Evolutionary conservation across 2,797 vertebrate genomes (phyloP).

Genomic region (Podarcis siculus): DNA sequence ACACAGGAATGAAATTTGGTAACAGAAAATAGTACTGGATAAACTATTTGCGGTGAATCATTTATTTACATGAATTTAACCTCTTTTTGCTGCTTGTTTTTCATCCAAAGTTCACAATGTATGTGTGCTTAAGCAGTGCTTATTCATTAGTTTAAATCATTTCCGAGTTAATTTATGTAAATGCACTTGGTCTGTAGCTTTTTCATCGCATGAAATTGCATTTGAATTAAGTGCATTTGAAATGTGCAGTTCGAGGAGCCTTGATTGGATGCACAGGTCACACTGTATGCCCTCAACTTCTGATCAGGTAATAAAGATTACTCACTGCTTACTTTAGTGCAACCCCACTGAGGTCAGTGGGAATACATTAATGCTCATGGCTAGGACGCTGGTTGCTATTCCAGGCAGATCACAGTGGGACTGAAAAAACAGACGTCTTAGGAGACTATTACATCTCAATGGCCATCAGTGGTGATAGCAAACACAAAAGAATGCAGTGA

Average conservation of each 20-base stretch:
- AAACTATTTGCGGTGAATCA: conserved; percentile 27
- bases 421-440: neutral
- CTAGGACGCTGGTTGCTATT: neutral
- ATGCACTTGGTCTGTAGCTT: conserved; percentile 41
- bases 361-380: neutral
- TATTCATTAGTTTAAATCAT: conserved; percentile 40
- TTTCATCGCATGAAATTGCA: conserved; percentile 34
- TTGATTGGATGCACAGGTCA: conserved; percentile 33
- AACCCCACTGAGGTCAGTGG: neutral
- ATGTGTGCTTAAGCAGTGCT: conserved; percentile 25
- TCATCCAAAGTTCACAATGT: conserved; percentile 10
- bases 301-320: conserved; percentile 16
- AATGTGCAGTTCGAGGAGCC: neutral
- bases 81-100: conserved; percentile 18
- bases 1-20: conserved; percentile 26
- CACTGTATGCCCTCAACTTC: neutral
- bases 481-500: conserved; percentile 23
- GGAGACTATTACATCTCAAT: neutral
- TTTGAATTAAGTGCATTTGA: conserved; percentile 37
- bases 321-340: neutral
- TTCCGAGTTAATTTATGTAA: conserved; percentile 55
- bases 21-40: conserved; percentile 28
- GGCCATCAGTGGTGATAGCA: neutral
- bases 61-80: conserved; percentile 14
- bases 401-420: conserved; percentile 17